Percentiles rank a stretch among this genome's conserved stretches.
These are phyloP conservation scores for Delphinus delphis DNA, from an alignment of 2,113 vertebrate genomes.

Conservation along the genomic window DNA sequence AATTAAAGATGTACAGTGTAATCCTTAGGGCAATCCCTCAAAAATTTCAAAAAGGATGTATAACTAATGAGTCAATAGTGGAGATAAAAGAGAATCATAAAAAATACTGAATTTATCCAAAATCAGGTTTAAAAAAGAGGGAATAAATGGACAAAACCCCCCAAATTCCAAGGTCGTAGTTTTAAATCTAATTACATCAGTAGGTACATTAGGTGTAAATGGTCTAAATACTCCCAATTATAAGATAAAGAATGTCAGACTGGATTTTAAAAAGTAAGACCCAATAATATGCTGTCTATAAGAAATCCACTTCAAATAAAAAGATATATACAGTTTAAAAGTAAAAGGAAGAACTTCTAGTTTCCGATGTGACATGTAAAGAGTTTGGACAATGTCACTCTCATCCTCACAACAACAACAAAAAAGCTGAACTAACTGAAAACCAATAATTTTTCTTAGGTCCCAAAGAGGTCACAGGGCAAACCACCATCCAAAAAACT, in stretches of 20 bases:
- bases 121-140: not conserved
- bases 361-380: not conserved
- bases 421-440: not conserved
- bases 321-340: not conserved
- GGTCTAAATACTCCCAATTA: not conserved
- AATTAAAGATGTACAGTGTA: not conserved
- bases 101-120: not conserved
- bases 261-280: not conserved
- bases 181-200: not conserved
- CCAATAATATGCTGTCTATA: not conserved
- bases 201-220: not conserved
- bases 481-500: not conserved
- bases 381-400: not conserved
- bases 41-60: not conserved
- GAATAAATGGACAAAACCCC: not conserved
- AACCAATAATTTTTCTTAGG: not conserved
- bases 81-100: not conserved
- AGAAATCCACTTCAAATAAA: not conserved
- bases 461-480: not conserved
- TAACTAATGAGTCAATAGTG: not conserved
- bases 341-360: not conserved
- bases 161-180: not conserved
- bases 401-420: not conserved
- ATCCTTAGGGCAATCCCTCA: not conserved
- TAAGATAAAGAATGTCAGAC: not conserved